Evolutionary conservation across 2,113 vertebrate species (phyloP).

Genomic region (Cyprinodon brontotheroides): DNA sequence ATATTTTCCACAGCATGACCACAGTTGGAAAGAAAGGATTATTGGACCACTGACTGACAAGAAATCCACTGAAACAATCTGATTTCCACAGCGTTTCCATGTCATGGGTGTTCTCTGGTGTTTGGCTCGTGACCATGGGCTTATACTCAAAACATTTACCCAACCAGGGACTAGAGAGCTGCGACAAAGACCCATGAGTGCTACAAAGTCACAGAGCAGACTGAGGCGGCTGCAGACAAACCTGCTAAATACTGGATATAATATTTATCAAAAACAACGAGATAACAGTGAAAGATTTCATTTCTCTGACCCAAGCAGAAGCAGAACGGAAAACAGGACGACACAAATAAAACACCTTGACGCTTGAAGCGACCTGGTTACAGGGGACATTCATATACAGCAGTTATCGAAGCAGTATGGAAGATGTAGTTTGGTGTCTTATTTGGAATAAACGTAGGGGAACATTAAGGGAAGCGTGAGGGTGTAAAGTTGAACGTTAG

Average conservation of each 20-base stretch:
- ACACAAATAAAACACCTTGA: conserved; percentile 74
- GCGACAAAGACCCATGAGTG: conserved; percentile 70
- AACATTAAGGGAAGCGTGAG: conserved; percentile 69
- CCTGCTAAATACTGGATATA: conserved; percentile 75
- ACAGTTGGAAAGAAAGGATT: conserved; percentile 27
- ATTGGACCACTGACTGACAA: conserved; percentile 23
- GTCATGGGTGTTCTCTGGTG: conserved; percentile 40
- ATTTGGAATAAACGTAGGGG: conserved; percentile 29
- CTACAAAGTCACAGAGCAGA: conserved; percentile 69
- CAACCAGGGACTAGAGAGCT: conserved; percentile 66
- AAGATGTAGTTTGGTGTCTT: conserved; percentile 77
- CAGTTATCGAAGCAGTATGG: conserved; percentile 86
- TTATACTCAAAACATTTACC: conserved; percentile 99
- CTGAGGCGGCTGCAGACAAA: conserved; percentile 83
- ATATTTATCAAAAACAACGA: conserved; percentile 37
- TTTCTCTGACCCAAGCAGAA: conserved; percentile 82
- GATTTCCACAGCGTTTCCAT: conserved; percentile 13
- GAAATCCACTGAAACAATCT: conserved; percentile 24
- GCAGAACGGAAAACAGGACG: conserved; percentile 77
- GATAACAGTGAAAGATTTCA: conserved; percentile 65
- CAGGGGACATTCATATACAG: conserved; percentile 85
- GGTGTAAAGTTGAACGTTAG: conserved; percentile 81
- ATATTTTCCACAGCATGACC: neutral
- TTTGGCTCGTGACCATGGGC: conserved; percentile 82
- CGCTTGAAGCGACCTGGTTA: conserved; percentile 84